Conservation (phyloP, 37 sponge, comb jelly and placozoan genomes). For the Theonella swinhoei region DNA sequence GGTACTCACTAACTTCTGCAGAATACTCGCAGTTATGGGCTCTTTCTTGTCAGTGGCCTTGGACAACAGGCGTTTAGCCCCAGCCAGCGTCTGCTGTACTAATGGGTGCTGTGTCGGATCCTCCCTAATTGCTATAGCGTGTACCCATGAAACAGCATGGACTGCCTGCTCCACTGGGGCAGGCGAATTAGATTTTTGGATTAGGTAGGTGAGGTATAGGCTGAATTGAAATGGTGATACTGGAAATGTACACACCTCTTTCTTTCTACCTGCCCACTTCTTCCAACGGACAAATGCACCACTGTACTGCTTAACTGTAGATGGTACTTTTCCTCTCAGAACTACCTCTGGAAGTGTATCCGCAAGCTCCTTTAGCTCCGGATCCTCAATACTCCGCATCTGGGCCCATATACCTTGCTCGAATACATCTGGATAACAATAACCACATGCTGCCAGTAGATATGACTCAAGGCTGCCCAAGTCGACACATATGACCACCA, state of each 20-base stretch:
- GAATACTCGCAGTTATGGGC: slow-evolving; percentile 28
- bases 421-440: not conserved
- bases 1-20: not conserved
- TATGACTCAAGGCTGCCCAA: not conserved
- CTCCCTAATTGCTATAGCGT: slow-evolving; percentile 1
- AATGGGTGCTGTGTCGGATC: not conserved
- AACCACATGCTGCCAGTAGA: not conserved
- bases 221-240: not conserved
- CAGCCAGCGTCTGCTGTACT: not conserved
- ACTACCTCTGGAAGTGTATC: not conserved
- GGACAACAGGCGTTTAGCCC: slow-evolving; percentile 1
- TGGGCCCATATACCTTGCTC: not conserved
- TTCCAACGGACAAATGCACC: slow-evolving; percentile 2
- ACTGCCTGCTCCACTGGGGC: slow-evolving; percentile 14
- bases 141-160: slow-evolving; percentile 28
- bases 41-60: not conserved
- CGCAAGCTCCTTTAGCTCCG: not conserved
- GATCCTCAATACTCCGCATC: not conserved
- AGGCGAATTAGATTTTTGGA: not conserved
- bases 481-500: not conserved
- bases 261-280: not conserved
- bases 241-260: not conserved
- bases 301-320: slow-evolving; percentile 9
- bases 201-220: slow-evolving; percentile 8
- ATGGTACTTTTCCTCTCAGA: not conserved